phyloP scores from a whole-genome alignment of 1,140 invertebrate species.

The Nilaparvata lugens region DNA sequence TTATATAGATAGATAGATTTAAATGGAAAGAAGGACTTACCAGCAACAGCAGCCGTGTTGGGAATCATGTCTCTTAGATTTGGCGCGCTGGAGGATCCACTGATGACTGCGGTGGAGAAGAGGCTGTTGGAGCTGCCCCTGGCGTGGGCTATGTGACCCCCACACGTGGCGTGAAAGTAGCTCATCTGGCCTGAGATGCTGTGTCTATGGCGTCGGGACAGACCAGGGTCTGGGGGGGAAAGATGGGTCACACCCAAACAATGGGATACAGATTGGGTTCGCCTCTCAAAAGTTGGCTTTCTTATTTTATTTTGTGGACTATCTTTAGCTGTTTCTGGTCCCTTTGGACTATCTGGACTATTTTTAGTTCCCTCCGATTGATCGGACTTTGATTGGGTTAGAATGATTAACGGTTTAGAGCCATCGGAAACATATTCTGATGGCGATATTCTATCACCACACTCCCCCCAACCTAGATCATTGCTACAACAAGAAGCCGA shows the following conservation, averaged over 20 bases:
- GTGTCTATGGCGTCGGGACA: constrained; percentile 65
- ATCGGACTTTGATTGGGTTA: too few species aligned
- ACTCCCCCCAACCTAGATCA: too few species aligned
- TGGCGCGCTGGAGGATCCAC: constrained; percentile 81
- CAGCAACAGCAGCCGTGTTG: constrained; percentile 54
- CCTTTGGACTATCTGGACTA: too few species aligned
- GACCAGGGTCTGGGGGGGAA: constrained; percentile 16
- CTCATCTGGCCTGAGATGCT: constrained; percentile 88
- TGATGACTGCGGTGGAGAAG: constrained; percentile 90
- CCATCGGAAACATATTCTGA: too few species aligned
- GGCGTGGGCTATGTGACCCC: constrained; percentile 37
- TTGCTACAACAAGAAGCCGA: too few species aligned
- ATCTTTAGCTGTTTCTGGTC: too few species aligned
- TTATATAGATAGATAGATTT: too few species aligned
- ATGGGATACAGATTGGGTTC: constrained; percentile 12
- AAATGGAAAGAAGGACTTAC: too few species aligned
- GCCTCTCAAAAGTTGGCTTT: not conserved
- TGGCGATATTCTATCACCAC: too few species aligned
- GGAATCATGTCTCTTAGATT: constrained; percentile 81
- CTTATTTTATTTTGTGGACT: too few species aligned
- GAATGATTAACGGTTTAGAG: too few species aligned
- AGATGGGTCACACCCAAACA: constrained; percentile 15
- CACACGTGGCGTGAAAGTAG: constrained; percentile 79
- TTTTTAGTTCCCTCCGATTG: too few species aligned
- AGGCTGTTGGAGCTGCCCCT: constrained; percentile 63